Percentiles rank a stretch among this genome's conserved stretches.
Evolutionary conservation across 2,113 vertebrate genomes (phyloP).

Genomic region (Rhipidura dahli): DNA sequence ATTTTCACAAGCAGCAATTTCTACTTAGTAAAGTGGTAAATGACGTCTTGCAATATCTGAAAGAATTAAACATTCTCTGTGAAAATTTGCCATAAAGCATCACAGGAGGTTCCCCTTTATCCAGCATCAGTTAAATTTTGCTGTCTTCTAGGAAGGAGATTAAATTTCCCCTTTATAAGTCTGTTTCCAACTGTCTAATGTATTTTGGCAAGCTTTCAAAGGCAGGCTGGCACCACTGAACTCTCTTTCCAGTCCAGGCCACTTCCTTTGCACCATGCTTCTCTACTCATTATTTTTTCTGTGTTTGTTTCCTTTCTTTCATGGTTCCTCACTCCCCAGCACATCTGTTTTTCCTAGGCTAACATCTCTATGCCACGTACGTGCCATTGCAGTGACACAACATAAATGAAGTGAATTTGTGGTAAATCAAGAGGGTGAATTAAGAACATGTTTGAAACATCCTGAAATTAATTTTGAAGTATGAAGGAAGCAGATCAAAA

Average conservation of each 20-base stretch:
- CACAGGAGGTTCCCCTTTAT: neutral
- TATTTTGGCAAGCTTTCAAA: slow-evolving; percentile 4
- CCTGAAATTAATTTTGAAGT: neutral
- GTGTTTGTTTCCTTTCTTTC: neutral
- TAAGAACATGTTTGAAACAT: neutral
- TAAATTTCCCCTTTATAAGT: neutral
- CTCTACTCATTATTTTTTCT: neutral
- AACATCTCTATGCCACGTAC: neutral
- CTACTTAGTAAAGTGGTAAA: neutral
- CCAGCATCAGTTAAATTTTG: neutral
- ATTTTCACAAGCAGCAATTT: slow-evolving; percentile 11
- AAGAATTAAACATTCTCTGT: neutral
- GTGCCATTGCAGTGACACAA: neutral
- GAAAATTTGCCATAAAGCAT: neutral
- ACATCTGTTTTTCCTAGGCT: neutral
- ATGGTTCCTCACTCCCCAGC: neutral
- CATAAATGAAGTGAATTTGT: neutral
- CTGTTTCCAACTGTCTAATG: neutral
- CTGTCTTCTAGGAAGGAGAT: neutral
- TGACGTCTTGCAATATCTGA: neutral
- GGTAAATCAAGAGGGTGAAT: neutral
- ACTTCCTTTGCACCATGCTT: neutral
- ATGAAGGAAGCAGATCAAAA: neutral
- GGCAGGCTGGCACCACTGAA: neutral
- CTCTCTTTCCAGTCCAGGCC: neutral